Base-by-base conservation (phyloP, 2,888 invertebrate genomes). In the Heteromurus nitidus region DNA sequence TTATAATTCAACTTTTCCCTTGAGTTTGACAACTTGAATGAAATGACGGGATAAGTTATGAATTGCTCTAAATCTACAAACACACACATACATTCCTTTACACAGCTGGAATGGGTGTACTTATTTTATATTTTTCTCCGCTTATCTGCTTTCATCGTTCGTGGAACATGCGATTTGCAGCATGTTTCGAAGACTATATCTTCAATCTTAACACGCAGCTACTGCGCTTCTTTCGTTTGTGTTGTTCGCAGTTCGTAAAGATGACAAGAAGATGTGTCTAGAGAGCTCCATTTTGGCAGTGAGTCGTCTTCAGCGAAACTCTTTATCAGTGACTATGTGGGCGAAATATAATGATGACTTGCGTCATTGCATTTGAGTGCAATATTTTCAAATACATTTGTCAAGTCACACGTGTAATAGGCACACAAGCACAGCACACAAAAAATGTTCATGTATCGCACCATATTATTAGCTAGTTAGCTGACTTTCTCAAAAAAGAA, bases 331-430 rank as follows among this genome's bases (percentile, higher is more conserved):
- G 47, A 16, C n/a, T 11, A 5, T 11, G 47, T 47, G 47, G 47
- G 47, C 47, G 47, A 47, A 36, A n/a, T n/a, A n/a, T n/a, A 36
- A 47, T 47, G 3, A 47, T 47, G 11, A 16, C 47, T 16, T 47
- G n/a, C n/a, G 47, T 47, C 47, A 47, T 3, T 47, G n/a, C n/a
- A n/a, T 47, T 47, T 9, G 36, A 36, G 7, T 47, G 47, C 24
- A 22, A 72, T 72, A 60, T 60, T 62, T 73, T 64, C 50, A 50
- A 28, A 62, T 30, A 44, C 47, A 64, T 73, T 73, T 73, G 72
- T 72, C 72, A 72, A 72, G 60, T 44, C 42, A 30, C 22, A 36
- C 36, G 50, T 13, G 36, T 36, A 36, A 13, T 36, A 36, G 36
- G 36, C 13, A 9, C 13, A 13, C 7, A 36, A 36, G 13, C 36